Conservation (phyloP, 2,888 invertebrate genomes). For the Lasioglossum malachurum region DNA sequence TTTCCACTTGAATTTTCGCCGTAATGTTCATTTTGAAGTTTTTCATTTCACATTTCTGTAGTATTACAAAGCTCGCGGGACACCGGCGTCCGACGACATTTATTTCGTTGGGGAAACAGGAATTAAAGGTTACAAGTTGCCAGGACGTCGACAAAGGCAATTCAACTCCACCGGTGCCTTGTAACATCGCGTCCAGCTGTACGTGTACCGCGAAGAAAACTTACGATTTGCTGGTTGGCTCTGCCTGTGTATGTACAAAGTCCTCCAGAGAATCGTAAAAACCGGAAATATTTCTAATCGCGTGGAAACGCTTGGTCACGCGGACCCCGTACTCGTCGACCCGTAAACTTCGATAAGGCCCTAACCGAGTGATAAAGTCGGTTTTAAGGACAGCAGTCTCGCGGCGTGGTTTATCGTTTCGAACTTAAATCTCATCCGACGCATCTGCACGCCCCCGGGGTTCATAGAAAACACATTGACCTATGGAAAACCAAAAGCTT, state of each 20-base stretch:
- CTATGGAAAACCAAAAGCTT: neutral
- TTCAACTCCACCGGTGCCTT: neutral
- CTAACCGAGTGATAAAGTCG: constrained; percentile 62
- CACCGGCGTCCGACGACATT: neutral
- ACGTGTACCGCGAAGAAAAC: neutral
- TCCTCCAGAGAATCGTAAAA: neutral
- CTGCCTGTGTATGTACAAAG: constrained; percentile 4
- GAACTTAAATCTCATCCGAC: constrained; percentile 44
- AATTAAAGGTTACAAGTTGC: constrained; percentile 13
- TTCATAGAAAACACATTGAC: constrained; percentile 24
- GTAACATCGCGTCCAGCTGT: neutral
- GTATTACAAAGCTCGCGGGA: neutral
- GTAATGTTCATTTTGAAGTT: neutral
- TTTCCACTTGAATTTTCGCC: neutral
- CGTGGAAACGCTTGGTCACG: constrained; percentile 44
- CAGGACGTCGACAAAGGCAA: neutral
- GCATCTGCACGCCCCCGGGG: constrained; percentile 2
- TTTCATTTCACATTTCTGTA: neutral
- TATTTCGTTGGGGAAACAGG: neutral
- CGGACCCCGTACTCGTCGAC: constrained; percentile 58
- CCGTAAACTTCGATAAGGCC: constrained; percentile 73
- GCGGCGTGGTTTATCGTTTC: constrained; percentile 54
- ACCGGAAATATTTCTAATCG: constrained; percentile 57
- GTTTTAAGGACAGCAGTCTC: constrained; percentile 40
- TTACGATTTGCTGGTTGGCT: constrained; percentile 9